Percentiles rank a stretch among this genome's conserved stretches.
Evolutionary conservation across 2,888 invertebrate species (phyloP).

Genomic region (Tetragonisca angustula): DNA sequence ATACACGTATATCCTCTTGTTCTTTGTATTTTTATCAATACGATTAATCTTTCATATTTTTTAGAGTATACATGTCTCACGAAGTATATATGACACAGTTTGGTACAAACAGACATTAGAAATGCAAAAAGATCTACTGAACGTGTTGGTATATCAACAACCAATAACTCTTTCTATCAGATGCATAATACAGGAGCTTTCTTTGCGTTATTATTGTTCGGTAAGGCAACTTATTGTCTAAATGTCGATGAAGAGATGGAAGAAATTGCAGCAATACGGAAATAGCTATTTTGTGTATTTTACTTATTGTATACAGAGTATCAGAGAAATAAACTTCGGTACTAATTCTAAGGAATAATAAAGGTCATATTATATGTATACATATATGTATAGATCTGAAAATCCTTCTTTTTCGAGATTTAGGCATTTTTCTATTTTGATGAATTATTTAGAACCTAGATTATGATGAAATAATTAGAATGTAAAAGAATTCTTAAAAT

Average conservation of each 20-base stretch:
- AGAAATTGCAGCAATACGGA: neutral
- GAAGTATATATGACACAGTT: conserved; percentile 23
- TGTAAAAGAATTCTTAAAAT: too few species aligned
- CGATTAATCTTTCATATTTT: neutral
- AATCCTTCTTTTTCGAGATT: too few species aligned
- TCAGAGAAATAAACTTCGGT: too few species aligned
- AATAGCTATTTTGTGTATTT: neutral
- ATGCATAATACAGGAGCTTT: conserved; percentile 47
- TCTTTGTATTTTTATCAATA: neutral
- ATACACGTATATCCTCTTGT: neutral
- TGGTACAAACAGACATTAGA: conserved; percentile 29
- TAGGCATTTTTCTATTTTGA: too few species aligned
- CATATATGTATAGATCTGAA: too few species aligned
- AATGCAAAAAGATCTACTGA: conserved; percentile 22
- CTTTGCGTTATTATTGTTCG: conserved; percentile 62
- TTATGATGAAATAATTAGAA: too few species aligned
- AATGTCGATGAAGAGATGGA: neutral
- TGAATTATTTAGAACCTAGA: too few species aligned
- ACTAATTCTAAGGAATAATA: too few species aligned
- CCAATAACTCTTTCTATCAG: conserved; percentile 35
- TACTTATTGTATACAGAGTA: neutral
- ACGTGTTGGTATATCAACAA: conserved; percentile 29
- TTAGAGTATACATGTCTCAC: neutral
- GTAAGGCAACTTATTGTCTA: conserved; percentile 33
- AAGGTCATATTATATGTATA: too few species aligned